Base-by-base conservation (phyloP, 2,113 vertebrate genomes). In the Anolis sagrei region DNA sequence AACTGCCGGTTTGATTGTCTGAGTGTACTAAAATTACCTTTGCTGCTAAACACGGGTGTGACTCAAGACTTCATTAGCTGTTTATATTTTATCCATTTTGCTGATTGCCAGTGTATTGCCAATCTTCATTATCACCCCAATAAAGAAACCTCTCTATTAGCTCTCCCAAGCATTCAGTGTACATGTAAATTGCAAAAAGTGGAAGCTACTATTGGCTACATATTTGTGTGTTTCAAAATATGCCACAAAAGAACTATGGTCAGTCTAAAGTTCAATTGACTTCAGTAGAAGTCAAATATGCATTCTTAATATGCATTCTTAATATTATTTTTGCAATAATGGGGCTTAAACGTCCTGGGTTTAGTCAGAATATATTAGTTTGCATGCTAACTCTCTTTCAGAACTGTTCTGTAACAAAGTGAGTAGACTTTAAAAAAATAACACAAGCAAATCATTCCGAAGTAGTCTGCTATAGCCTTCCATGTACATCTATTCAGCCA, bases 401-500 rank as follows among this genome's bases (percentile, higher is more conserved):
- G 7, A 62, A 75, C 19, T 64, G 4, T 70, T 32, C 21, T 73
- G 87, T 87, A 72, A 64, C 19, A 18, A 80, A 86, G 34, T 48
- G 48, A 62, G 48, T 13, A 78, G 7, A 76, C 80, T 87, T 72
- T 66, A 75, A 75, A 86, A n/a, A 5, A 73, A 78, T 62, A 69
- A 29, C 81, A 54, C 49, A 69, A 27, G 16, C 82, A 84, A 72
- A 81, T 88, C 86, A 29, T 80, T 88, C 34, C 34, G 72, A 16
- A 83, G 44, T 72, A 25, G 4, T 83, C 7, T 91, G 19, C 88
- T 87, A 34, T 68, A 86, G 49, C 79, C 6, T 89, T 29, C 16
- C 69, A 66, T 84, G 14, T 83, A 86, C 39, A 4, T 85, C 76
- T 85, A 61, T 54, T n/a, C 61, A 64, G 39, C 88, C 79, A 88